Evolutionary conservation across 2,797 vertebrate genomes (phyloP), one percentile per base, ranked within the genome.

Genomic region (Gouania willdenowi): DNA sequence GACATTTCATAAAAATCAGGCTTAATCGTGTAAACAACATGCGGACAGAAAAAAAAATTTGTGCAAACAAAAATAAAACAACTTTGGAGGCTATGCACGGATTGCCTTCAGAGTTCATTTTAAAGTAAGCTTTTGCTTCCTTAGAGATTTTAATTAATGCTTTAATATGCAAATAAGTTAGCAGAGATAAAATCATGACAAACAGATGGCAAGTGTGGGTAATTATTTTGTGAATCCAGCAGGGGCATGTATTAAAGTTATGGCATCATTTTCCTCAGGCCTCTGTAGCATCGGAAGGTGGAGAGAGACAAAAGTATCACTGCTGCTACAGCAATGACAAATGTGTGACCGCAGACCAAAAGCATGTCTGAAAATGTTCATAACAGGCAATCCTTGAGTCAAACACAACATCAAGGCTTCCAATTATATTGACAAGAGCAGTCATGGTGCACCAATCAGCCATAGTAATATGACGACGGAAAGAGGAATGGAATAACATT

Each of bases 121-220:
- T 81, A 81, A 86, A 84, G 77, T 81, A 80, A 85, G 84, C 73
- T 65, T 81, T 73, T 57, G 52, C 64, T 71, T 89, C 80, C 91
- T 92, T 87, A 46, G 89, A 91, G 92, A 92, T 92, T 92, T 92
- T 95, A 94, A 98, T 96, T 93, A 97, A 92, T 92, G 91, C 92
- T 87, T 96, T 93, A 96, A 94, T 95, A 97, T 98, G 94, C 91
- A 96, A 97, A 97, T 96, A 90, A 89, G 91, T 83, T 75, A 88
- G 89, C 84, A 75, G 84, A 88, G 90, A 91, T 91, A 94, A 93
- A 95, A 93, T 94, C 83, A 85, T 87, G 84, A 87, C 88, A 93
- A 88, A 88, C 94, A 95, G 92, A 92, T 95, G 91, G 92, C 91
- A 93, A 94, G 92, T 93, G 89, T 89, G 91, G 92, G 92, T 92